Evolutionary conservation across 2,888 invertebrate species (phyloP).

Genomic region (Drosophila kambysellisi): DNA sequence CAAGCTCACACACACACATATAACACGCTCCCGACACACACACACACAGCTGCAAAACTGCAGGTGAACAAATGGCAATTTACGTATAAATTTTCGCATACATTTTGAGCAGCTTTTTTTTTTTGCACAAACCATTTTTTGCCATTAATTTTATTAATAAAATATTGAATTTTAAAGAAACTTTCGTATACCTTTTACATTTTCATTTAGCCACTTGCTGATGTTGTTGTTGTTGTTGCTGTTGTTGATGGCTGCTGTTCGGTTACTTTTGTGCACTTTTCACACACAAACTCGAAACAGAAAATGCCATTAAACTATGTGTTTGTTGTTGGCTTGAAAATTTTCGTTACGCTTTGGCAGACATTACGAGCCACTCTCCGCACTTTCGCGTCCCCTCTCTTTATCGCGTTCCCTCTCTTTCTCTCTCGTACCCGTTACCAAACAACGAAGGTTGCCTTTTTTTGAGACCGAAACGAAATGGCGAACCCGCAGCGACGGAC

Average conservation of each 20-base stretch:
- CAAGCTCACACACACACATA: slow-evolving; percentile 30
- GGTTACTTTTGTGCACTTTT: slow-evolving; percentile 68
- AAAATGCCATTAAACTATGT: slow-evolving; percentile 74
- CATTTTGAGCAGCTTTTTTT: slow-evolving; percentile 15
- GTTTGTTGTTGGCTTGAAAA: slow-evolving; percentile 58
- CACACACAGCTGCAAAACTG: slow-evolving; percentile 42
- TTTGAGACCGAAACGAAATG: slow-evolving; percentile 61
- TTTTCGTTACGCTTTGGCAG: slow-evolving; percentile 79
- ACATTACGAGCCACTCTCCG: slow-evolving; percentile 79
- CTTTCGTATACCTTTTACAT: slow-evolving; percentile 68
- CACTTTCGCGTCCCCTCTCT: slow-evolving; percentile 54
- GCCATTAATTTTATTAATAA: slow-evolving; percentile 36
- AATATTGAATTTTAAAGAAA: slow-evolving; percentile 30
- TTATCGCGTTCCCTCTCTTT: slow-evolving; percentile 30
- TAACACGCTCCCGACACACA: slow-evolving; percentile 9
- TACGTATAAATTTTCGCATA: slow-evolving; percentile 39
- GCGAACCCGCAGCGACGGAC: slow-evolving; percentile 38
- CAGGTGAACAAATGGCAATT: slow-evolving; percentile 75
- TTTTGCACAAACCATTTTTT: slow-evolving; percentile 26
- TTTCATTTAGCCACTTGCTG: slow-evolving; percentile 49
- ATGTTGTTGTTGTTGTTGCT: slow-evolving; percentile 1
- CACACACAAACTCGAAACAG: slow-evolving; percentile 76
- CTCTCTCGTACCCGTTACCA: slow-evolving; percentile 12
- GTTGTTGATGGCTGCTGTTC: slow-evolving; percentile 22
- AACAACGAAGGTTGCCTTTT: slow-evolving; percentile 35